Evolutionary conservation across 2,888 invertebrate species (phyloP), one percentile per base, ranked within the genome.

Genomic region (Phyllotreta cruciferae): DNA sequence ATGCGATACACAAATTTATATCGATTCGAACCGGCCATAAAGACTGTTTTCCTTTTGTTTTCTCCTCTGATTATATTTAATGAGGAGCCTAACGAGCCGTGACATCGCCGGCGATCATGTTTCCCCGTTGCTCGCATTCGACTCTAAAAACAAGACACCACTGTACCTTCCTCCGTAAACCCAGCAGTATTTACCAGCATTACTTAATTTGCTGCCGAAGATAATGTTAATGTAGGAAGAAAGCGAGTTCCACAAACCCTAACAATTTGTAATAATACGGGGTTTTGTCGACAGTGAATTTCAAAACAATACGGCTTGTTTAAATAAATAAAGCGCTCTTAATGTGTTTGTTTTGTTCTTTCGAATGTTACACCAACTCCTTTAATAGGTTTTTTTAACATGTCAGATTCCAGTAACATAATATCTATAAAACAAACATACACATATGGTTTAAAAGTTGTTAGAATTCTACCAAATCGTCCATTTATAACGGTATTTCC

Each of bases 31-130:
- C 24, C 24, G 24, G 24, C 24, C 24, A 24, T 24, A 24, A 24
- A 24, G 24, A 24, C 24, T 24, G 24, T 24, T 56, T 56, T 56
- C 45, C 56, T 56, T 54, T 54, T 56, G 56, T 56, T 56, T 35
- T 56, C 44, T 37, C 45, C 45, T 36, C 42, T 56, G 56, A 56
- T 56, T 56, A 56, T 56, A 56, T 56, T 56, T 56, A 56, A 56
- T 56, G 56, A 56, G 56, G 56, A 56, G 44, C 37, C 56, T 56
- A 56, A 56, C 56, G 56, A 56, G 56, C 44, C 44, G n/a, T 56
- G 56, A 56, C 56, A 56, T 44, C 44, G 56, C 24, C 24, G 2
- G 24, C 24, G 24, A 24, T 24, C 24, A 24, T 24, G 24, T 24
- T 24, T 24, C 24, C 4, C 24, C 24, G 24, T 24, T 24, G 24